Evolutionary conservation across 2,797 vertebrate species (phyloP), one percentile per base, ranked within the genome.

Genomic region (Hafferia zeledoni): DNA sequence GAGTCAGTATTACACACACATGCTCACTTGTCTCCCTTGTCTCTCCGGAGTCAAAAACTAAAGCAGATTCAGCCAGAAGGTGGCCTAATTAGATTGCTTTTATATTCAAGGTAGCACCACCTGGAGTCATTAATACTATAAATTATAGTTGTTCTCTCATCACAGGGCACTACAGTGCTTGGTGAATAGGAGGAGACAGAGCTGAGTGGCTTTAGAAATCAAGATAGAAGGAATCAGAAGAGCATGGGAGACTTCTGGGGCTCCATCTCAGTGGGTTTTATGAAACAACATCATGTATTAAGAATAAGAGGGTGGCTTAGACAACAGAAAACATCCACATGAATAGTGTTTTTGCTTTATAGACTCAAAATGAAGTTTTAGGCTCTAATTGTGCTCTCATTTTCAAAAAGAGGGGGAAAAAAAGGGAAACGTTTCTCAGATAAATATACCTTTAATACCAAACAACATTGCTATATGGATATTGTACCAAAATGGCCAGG

Each of bases 11-110:
- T 47, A 46, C 1, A 3, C 30, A 60, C 27, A n/a, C 41, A 28
- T 35, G 16, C 49, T 91, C 59, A 64, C 64, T 88, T 25, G 17
- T 77, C 69, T 84, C 69, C 70, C 43, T 64, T n/a, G 33, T 46
- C 33, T 92, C 71, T 89, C 30, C 17, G 2, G 10, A 91, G 85
- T 83, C 83, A 95, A 97, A 95, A 57, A 56, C 68, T 61, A 82
- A 87, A 85, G 92, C 81, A 95, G 44, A 88, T 83, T 93, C 94
- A 96, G 72, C 95, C 93, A 97, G 96, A 97, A 96, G 85, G 79
- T 97, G 96, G 94, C 95, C 95, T 97, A 94, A 96, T 97, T 96
- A 96, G 89, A 96, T 97, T 91, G 92, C 81, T 74, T 91, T 97
- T 96, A 91, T 95, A 94, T 63, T 94, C 84, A 96, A 96, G 84